Evolutionary conservation across 2,888 invertebrate species (phyloP).

Genomic region (Oscheius sp.): DNA sequence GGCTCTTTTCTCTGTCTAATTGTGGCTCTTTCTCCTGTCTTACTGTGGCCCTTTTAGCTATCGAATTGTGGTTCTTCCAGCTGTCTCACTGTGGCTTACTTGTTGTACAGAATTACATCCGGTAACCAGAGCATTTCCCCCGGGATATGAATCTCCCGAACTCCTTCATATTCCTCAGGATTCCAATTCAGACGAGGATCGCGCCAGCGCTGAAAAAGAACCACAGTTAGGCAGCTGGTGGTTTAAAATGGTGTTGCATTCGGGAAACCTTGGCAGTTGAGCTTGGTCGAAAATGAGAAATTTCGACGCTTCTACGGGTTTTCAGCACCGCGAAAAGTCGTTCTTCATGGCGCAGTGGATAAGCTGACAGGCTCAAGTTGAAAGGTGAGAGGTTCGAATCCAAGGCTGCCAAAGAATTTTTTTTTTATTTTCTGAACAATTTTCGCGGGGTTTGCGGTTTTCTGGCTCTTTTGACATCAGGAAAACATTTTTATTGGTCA

Average conservation of each 20-base stretch:
- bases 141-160: conserved; percentile 67
- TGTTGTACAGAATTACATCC: conserved; percentile 70
- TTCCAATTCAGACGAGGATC: conserved; percentile 65
- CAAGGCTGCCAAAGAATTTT: no score
- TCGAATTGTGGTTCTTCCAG: background rate
- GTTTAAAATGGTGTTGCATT: background rate
- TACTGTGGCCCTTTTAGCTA: background rate
- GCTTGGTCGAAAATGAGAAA: no score
- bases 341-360: no score
- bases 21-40: background rate
- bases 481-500: no score
- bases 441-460: no score
- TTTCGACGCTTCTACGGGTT: no score
- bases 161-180: conserved; percentile 61
- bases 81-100: conserved; percentile 35
- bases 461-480: background rate
- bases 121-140: conserved; percentile 65
- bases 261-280: no score
- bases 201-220: conserved; percentile 55
- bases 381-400: no score
- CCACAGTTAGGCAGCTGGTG: background rate
- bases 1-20: background rate
- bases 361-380: no score
- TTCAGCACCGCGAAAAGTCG: no score
- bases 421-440: no score